Evolutionary conservation across 2,888 invertebrate genomes (phyloP), one percentile per base, ranked within the genome.

Genomic region (Pheosia tremula): DNA sequence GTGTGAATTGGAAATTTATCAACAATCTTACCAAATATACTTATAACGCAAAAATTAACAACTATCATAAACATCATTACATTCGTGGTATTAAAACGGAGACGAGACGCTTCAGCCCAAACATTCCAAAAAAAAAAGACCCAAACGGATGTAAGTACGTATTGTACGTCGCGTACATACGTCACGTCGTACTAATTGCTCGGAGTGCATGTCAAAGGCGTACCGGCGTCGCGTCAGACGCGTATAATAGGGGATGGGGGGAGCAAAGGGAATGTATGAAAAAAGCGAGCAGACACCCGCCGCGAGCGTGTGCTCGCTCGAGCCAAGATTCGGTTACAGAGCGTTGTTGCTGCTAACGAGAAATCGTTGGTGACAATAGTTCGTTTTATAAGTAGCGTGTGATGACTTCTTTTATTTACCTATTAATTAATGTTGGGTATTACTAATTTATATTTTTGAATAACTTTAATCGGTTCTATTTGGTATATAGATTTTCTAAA

Each of bases 181-280:
- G 67, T 68, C 82, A 86, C 89, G 87, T 86, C 89, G 85, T 90
- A 89, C 89, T 93, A 93, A 93, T 93, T 93, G 93, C 92, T 83
- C 77, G 81, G 88, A 92, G 92, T 92, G 91, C 89, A 88, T 91
- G 91, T 91, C 91, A 92, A 92, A 92, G 90, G 87, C 88, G 80
- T 83, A 91, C 91, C 93, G 93, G 92, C 92, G 92, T 86, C 92
- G 90, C 84, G 85, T 85, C 91, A 90, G 90, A 90, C 90, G 86
- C 86, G 88, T 88, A 91, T 91, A 92, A 93, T 92, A 85, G 90
- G 83, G 89, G 88, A 88, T 86, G 85, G 87, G 89, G 91, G 74
- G 81, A 80, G 84, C 76, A 83, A 88, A 87, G 82, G 82, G 89
- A 88, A 89, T 86, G 87, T 85, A 87, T 86, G 88, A 90, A 90